These are phyloP conservation scores for Lochmaea capreae DNA, from an alignment of 2,888 invertebrate genomes.

Conservation along the genomic window DNA sequence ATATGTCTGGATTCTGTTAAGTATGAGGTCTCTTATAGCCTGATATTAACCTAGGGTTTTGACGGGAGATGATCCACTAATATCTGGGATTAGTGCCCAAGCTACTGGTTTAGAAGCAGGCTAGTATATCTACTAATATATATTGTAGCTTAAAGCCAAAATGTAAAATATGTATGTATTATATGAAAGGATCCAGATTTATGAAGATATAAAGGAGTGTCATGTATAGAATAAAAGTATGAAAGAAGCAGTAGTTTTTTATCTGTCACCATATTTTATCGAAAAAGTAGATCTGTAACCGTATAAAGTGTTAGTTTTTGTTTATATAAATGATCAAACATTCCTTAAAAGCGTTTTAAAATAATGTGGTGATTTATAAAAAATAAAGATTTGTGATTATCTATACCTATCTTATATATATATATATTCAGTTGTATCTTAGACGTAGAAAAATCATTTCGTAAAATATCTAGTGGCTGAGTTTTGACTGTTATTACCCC, in stretches of 20 bases:
- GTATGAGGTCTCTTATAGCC: neutral
- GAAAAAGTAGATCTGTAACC: neutral
- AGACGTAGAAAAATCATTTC: conserved; percentile 4
- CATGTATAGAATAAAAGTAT: neutral
- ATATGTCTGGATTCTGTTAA: neutral
- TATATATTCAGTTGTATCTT: conserved; percentile 7
- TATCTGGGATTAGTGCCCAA: too few relatives aligned
- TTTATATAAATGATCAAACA: neutral
- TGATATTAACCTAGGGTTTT: too few relatives aligned
- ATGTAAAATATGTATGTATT: neutral
- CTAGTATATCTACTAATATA: too few relatives aligned
- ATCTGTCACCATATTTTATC: neutral
- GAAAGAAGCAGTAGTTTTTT: neutral
- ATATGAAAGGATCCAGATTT: neutral
- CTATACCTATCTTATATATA: conserved; percentile 4
- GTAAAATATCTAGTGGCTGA: neutral
- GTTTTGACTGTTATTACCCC: neutral
- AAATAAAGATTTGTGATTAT: conserved; percentile 5
- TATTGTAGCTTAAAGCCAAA: neutral
- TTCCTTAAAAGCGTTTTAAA: neutral
- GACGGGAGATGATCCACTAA: too few relatives aligned
- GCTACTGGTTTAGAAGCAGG: too few relatives aligned
- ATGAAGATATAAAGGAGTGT: neutral
- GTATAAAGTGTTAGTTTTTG: too few relatives aligned
- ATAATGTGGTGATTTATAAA: conserved; percentile 10